Base-by-base conservation (phyloP, 2,797 vertebrate species). In the Cirrhinus mrigala region DNA sequence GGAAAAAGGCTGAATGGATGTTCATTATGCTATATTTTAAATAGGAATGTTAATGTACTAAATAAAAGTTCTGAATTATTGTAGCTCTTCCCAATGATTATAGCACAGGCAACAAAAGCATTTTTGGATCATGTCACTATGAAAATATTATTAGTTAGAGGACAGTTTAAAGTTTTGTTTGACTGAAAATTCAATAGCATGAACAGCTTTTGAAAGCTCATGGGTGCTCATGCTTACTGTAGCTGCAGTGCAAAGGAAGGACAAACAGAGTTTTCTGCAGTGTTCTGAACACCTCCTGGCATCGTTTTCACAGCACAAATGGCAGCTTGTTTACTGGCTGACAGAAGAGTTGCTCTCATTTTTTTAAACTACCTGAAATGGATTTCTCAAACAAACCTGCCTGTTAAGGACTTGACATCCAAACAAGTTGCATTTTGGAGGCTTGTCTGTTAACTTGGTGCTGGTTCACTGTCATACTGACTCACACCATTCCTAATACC, bases 301-400 rank as follows among this genome's bases (percentile, higher is more conserved):
- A 78, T 69, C 44, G 74, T 70, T 84, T 75, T 78, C 74, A 70
- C 74, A 78, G 64, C 52, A 79, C 37, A 84, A 79, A 79, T 69
- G 37, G 75, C 62, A 84, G 64, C 50, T 78, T 84, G 64, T 84
- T 84, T 78, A 78, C 64, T 64, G 70, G 50, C 62, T 78, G 82
- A 84, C 82, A 78, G 64, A 70, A 33, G 29, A 78, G 50, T 22
- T 84, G 64, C 24, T 68, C 15, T 68, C 48, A 27, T 44, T 46
- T 60, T 64, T 82, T 83, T 10, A 52, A 83, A 52, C 29, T 68
- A 54, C 74, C 37, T 46, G 15, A 24, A 58, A 37, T 69, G 18
- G 6, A 22, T 84, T 58, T 83, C 46, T 56, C 73, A 84, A 77
- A 70, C 33, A 76, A 27, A 68, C 20, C 46, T 66, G 40, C 58